phyloP scores from a whole-genome alignment of 2,888 invertebrate genomes.

The Uropetala carovei region DNA sequence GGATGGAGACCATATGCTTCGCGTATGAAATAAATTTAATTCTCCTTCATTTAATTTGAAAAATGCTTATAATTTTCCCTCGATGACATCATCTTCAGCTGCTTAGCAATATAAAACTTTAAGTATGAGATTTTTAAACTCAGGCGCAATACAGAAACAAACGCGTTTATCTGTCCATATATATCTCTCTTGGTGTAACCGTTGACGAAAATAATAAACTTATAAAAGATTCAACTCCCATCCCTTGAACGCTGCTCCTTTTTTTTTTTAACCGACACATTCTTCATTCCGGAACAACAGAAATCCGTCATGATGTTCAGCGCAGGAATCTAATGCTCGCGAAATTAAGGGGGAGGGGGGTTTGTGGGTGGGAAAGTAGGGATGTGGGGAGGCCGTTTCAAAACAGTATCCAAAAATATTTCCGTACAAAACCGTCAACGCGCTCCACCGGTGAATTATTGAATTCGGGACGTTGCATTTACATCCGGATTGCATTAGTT shows the following conservation, averaged over 20 bases:
- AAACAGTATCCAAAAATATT: conserved; percentile 35
- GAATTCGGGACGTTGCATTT: conserved; percentile 48
- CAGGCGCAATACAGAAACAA: neutral
- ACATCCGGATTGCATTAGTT: conserved; percentile 61
- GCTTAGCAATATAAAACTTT: neutral
- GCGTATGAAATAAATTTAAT: neutral
- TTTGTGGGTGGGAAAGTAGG: too few relatives aligned
- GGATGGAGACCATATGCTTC: neutral
- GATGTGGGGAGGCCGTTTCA: neutral
- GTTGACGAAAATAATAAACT: neutral
- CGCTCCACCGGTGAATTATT: conserved; percentile 45
- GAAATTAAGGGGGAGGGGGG: neutral
- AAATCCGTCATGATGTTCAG: conserved; percentile 10
- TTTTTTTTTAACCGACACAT: neutral
- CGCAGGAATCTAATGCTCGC: neutral
- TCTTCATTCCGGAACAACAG: conserved; percentile 10
- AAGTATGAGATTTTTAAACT: neutral
- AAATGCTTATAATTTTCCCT: neutral
- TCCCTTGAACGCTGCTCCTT: neutral
- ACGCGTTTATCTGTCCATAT: neutral
- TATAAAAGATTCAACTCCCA: neutral
- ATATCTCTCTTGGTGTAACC: neutral
- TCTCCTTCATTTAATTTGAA: neutral
- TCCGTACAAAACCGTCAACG: neutral
- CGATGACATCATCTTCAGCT: neutral